These are phyloP conservation scores for Drosophila cardini DNA, from an alignment of 1,140 invertebrate species.

Conservation along the genomic window DNA sequence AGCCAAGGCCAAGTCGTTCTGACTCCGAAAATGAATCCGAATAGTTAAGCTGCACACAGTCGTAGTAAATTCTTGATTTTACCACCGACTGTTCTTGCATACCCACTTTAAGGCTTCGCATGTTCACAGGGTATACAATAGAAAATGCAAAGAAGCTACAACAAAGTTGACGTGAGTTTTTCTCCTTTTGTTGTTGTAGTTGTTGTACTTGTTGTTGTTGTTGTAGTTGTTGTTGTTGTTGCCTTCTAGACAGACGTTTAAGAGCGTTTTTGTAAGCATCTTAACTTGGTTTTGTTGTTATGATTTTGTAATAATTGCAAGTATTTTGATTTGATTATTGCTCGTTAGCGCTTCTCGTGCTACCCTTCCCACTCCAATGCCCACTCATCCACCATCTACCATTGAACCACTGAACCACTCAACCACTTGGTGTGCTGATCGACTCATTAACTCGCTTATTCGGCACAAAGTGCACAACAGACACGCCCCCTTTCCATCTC, in stretches of 20 bases:
- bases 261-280: slow-evolving; percentile 33
- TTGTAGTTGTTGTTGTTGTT: background rate
- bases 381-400: background rate
- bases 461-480: slow-evolving; percentile 62
- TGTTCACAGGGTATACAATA: slow-evolving; percentile 5
- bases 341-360: slow-evolving; percentile 63
- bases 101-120: background rate
- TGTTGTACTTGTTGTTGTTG: background rate
- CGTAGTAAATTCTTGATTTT: too few species aligned
- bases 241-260: slow-evolving; percentile 26
- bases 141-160: slow-evolving; percentile 7
- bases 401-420: slow-evolving; percentile 23
- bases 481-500: slow-evolving; percentile 23
- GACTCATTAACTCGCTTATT: slow-evolving; percentile 81
- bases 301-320: slow-evolving; percentile 71
- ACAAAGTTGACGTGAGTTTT: slow-evolving; percentile 9
- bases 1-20: too few species aligned
- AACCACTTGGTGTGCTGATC: slow-evolving; percentile 48
- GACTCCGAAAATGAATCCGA: too few species aligned
- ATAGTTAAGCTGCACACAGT: too few species aligned
- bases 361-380: background rate
- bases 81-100: too few species aligned
- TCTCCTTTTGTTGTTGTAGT: background rate
- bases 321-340: slow-evolving; percentile 83
- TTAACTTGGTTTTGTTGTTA: slow-evolving; percentile 38